A percentile compares a stretch with the other conserved stretches of the same genome.
phyloP scores from a whole-genome alignment of 2,888 invertebrate species.

The Petrophora chlorosata region DNA sequence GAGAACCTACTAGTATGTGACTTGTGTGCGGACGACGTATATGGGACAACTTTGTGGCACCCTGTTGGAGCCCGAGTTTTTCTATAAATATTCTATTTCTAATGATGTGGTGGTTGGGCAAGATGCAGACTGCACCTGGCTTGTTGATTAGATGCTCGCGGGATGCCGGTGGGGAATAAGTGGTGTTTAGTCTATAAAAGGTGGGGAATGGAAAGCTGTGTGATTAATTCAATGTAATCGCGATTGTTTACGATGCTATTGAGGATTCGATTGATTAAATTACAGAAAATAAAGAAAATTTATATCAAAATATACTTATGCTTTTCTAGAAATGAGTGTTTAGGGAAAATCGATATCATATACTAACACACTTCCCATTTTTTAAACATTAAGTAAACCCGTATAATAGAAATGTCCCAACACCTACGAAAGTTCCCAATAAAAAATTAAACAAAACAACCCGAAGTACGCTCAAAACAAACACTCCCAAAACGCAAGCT shows the following conservation, averaged over 20 bases:
- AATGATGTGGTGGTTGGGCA: constrained; percentile 29
- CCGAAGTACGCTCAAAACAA: constrained; percentile 21
- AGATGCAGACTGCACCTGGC: constrained; percentile 30
- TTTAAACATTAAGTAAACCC: no score
- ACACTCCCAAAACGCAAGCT: constrained; percentile 30
- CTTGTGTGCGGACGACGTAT: constrained; percentile 52
- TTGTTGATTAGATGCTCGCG: constrained; percentile 22
- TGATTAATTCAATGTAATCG: background rate
- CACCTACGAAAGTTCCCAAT: constrained; percentile 10
- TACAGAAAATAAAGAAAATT: no score
- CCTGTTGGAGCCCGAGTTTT: constrained; percentile 40
- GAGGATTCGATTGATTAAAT: background rate
- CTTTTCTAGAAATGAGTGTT: no score
- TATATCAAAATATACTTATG: no score
- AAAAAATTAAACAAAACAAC: constrained; percentile 30
- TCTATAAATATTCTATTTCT: constrained; percentile 51
- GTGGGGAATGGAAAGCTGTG: constrained; percentile 9
- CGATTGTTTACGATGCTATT: background rate
- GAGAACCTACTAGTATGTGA: no score
- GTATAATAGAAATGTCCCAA: no score
- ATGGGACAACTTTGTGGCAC: constrained; percentile 50
- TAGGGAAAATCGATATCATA: no score
- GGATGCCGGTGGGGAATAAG: constrained; percentile 17
- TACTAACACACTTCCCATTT: no score
- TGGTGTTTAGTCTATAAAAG: constrained; percentile 15